Evolutionary conservation across 2,888 invertebrate genomes (phyloP), one percentile per base, ranked within the genome.

Genomic region (Heliconius erato): DNA sequence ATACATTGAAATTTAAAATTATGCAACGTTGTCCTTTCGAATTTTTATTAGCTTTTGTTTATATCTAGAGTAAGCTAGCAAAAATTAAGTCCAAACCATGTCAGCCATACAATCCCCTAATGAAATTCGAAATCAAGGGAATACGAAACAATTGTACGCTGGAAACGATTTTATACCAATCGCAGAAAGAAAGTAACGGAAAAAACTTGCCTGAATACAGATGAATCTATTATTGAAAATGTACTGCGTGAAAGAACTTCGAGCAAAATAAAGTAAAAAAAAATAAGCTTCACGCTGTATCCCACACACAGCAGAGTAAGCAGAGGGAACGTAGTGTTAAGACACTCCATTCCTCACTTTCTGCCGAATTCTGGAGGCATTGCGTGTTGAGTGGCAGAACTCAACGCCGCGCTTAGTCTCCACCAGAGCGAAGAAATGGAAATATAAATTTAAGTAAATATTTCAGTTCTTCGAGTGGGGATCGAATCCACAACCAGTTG

Each of bases 51-150:
- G 28, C 63, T 35, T 69, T 65, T 82, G 78, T 74, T 79, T 83
- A 82, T 83, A 78, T 63, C 71, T 59, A 32, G 44, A 35, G 68
- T 69, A 65, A 59, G 65, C 76, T 72, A 78, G 84, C 83, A 84
- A 85, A 85, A 83, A 86, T 85, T 86, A 86, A 84, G 80, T 85
- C 80, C 82, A 84, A 85, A 82, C 79, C 84, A 85, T 84, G 86
- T 89, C 89, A 88, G 86, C 84, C 84, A 79, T 76, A 65, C 84
- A 82, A 80, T 84, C 79, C 81, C 87, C 89, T 92, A 94, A 94
- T 94, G 91, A 92, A 94, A 94, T 94, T 92, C 90, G 89, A 94
- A 94, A 94, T 94, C 94, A 94, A 93, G 92, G 90, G 91, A 89
- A 90, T 90, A 88, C 89, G 86, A 91, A 92, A 92, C 92, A 92